Evolutionary conservation across 1,140 invertebrate species (phyloP).

Genomic region (Drosophila guanche): DNA sequence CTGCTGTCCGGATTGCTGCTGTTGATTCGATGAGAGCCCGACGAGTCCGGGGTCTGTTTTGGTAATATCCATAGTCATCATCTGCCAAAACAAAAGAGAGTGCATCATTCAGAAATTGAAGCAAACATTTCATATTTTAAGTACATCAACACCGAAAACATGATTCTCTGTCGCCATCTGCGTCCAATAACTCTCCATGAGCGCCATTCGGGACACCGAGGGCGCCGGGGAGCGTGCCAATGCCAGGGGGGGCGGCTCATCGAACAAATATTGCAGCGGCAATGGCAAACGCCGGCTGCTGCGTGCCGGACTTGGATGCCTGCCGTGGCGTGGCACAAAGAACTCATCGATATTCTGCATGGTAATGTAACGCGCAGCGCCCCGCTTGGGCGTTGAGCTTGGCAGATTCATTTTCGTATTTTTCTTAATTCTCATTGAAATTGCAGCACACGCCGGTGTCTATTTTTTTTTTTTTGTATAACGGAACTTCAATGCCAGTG

Average conservation of each 20-base stretch:
- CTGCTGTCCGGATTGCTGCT: slow-evolving; percentile 54
- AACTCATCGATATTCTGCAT: slow-evolving; percentile 32
- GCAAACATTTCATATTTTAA: no score
- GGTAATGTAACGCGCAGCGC: slow-evolving; percentile 1
- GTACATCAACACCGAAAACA: no score
- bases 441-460: no score
- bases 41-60: slow-evolving; percentile 85
- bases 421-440: neutral
- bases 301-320: neutral
- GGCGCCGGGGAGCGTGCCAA: no score
- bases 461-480: no score
- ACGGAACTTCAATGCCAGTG: no score
- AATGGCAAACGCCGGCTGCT: neutral
- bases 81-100: slow-evolving; percentile 53
- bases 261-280: no score
- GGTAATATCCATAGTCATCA: slow-evolving; percentile 90
- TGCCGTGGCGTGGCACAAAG: slow-evolving; percentile 27
- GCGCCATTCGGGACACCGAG: no score
- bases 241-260: no score
- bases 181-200: slow-evolving; percentile 8
- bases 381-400: neutral
- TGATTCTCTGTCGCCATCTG: neutral
- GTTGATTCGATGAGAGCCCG: slow-evolving; percentile 78
- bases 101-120: no score
- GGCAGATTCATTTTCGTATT: slow-evolving; percentile 1